A percentile compares a stretch with the other conserved stretches of the same genome.
These are phyloP conservation scores for Synchiropus splendidus DNA, from an alignment of 2,113 vertebrate species.

Conservation along the genomic window DNA sequence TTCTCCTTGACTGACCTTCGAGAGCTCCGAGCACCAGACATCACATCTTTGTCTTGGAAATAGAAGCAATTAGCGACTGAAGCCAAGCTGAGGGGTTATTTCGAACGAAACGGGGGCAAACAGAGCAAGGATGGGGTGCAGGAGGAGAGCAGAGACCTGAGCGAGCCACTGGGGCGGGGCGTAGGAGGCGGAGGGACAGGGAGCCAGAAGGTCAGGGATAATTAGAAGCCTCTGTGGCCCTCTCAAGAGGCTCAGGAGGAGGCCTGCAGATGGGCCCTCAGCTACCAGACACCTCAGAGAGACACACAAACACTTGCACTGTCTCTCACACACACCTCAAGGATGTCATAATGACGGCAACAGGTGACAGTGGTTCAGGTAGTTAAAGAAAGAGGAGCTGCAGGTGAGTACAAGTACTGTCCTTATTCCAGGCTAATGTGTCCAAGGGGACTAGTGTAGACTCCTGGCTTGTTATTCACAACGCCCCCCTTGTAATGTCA, in stretches of 20 bases:
- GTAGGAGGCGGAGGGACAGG: conserved; percentile 43
- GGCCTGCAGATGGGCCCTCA: conserved; percentile 54
- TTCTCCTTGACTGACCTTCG: conserved; percentile 61
- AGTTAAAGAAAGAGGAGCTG: conserved; percentile 1
- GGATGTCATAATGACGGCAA: conserved; percentile 23
- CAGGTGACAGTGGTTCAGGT: conserved; percentile 33
- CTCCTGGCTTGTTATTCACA: conserved; percentile 1
- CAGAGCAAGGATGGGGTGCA: conserved; percentile 20
- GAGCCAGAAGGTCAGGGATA: conserved; percentile 73
- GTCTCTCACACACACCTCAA: conserved; percentile 23
- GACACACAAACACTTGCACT: conserved; percentile 11
- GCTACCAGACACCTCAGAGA: conserved; percentile 36
- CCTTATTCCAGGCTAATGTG: not conserved
- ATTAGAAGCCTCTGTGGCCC: conserved; percentile 69
- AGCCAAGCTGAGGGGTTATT: conserved; percentile 48
- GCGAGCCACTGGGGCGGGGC: conserved; percentile 43
- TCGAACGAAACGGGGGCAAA: conserved; percentile 45
- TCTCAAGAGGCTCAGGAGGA: conserved; percentile 61
- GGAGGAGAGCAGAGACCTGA: conserved; percentile 25
- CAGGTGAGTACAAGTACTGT: not conserved
- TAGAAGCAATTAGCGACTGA: conserved; percentile 59
- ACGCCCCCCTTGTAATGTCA: conserved; percentile 8
- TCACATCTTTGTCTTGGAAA: conserved; percentile 49
- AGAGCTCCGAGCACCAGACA: conserved; percentile 35
- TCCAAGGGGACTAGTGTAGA: not conserved